Evolutionary conservation across 1,140 invertebrate genomes (phyloP).

Genomic region (Portunus trituberculatus): DNA sequence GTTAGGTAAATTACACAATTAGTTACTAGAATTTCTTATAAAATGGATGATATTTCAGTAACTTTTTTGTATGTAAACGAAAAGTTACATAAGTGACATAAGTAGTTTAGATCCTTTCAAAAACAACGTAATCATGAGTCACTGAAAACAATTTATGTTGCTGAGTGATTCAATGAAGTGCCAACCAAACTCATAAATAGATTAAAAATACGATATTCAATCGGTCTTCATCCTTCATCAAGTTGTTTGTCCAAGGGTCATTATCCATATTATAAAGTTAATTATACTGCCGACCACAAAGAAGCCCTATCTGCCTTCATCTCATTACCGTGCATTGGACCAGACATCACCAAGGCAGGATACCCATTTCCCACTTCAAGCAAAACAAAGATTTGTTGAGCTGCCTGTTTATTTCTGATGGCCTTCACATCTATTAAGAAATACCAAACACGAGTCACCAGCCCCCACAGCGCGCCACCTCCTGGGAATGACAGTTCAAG

Average conservation of each 20-base stretch:
- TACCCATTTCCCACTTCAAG: not conserved
- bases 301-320: not conserved
- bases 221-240: too few relatives aligned
- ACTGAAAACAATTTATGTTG: not conserved
- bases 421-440: not conserved
- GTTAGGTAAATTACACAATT: too few relatives aligned
- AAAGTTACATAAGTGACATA: too few relatives aligned
- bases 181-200: too few relatives aligned
- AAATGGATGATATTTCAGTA: too few relatives aligned
- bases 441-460: not conserved
- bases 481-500: not conserved
- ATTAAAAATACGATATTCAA: too few relatives aligned
- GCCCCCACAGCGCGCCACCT: not conserved
- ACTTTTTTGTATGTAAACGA: too few relatives aligned
- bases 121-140: too few relatives aligned
- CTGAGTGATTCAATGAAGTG: not conserved
- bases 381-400: not conserved
- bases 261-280: not conserved
- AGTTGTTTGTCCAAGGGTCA: not conserved
- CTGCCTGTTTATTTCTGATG: not conserved
- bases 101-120: too few relatives aligned
- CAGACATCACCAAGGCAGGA: not conserved
- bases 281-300: not conserved
- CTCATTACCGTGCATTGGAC: not conserved
- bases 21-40: too few relatives aligned